Evolutionary conservation across 2,797 vertebrate species (phyloP).

Genomic region (Microctenopoma steveboyesi): DNA sequence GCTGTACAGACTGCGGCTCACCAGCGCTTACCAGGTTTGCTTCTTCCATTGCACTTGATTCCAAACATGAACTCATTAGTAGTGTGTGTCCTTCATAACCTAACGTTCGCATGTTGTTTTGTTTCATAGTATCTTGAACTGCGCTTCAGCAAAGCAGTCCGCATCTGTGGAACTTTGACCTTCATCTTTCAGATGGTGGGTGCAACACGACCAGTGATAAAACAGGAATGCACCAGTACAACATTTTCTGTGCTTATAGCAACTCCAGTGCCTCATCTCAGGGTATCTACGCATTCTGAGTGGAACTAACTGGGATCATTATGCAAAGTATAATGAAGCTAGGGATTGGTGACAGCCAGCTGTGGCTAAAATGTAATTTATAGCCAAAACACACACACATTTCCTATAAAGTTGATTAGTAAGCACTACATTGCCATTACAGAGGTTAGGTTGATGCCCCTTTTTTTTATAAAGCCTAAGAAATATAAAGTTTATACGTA

Average conservation of each 20-base stretch:
- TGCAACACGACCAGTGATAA: constrained; percentile 3
- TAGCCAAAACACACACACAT: background rate
- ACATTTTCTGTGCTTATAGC: background rate
- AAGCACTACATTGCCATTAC: background rate
- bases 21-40: constrained; percentile 92
- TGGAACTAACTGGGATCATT: background rate
- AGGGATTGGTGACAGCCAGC: background rate
- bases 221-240: background rate
- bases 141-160: constrained; percentile 90
- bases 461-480: background rate
- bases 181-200: constrained; percentile 97
- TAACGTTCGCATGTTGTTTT: background rate
- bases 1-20: constrained; percentile 91
- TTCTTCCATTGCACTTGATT: background rate
- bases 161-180: constrained; percentile 91
- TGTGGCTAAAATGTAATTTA: background rate
- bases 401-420: background rate
- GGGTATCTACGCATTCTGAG: background rate
- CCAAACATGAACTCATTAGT: background rate
- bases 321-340: background rate
- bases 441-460: background rate
- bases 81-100: background rate
- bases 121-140: constrained; percentile 90
- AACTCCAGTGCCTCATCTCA: background rate
- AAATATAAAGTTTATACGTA: background rate